Evolutionary conservation across 1,140 invertebrate genomes (phyloP).

Genomic region (Halesus radiatus): DNA sequence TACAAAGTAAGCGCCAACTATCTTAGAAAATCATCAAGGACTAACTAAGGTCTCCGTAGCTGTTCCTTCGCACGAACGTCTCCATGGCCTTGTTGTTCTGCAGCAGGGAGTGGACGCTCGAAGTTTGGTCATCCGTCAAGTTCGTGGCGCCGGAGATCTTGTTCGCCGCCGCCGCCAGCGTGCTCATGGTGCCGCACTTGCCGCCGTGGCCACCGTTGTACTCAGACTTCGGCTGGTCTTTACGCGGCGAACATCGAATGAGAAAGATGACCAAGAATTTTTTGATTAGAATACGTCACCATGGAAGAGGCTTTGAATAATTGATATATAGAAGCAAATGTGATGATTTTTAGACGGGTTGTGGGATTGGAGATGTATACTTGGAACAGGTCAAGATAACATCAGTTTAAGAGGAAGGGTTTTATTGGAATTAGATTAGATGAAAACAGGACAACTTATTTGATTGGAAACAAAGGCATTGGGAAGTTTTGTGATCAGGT

Average conservation of each 20-base stretch:
- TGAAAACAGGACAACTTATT: no score
- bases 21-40: constrained; percentile 46
- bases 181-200: constrained; percentile 22
- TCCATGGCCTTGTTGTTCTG: constrained; percentile 74
- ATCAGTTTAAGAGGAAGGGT: no score
- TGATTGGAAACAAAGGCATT: no score
- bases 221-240: constrained; percentile 50
- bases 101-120: constrained; percentile 60
- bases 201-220: constrained; percentile 23
- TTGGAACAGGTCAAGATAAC: no score
- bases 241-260: constrained; percentile 19
- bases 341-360: no score
- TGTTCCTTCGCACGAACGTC: constrained; percentile 74
- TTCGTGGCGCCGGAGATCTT: constrained; percentile 65
- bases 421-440: no score
- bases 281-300: background rate
- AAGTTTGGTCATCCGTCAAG: constrained; percentile 68
- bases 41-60: constrained; percentile 76
- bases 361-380: no score
- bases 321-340: no score
- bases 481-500: no score
- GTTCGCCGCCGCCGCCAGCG: constrained; percentile 34
- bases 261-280: constrained; percentile 14
- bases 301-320: no score
- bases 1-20: background rate